Base-by-base conservation (phyloP, 2,888 invertebrate species). In the Corbicula japonica region DNA sequence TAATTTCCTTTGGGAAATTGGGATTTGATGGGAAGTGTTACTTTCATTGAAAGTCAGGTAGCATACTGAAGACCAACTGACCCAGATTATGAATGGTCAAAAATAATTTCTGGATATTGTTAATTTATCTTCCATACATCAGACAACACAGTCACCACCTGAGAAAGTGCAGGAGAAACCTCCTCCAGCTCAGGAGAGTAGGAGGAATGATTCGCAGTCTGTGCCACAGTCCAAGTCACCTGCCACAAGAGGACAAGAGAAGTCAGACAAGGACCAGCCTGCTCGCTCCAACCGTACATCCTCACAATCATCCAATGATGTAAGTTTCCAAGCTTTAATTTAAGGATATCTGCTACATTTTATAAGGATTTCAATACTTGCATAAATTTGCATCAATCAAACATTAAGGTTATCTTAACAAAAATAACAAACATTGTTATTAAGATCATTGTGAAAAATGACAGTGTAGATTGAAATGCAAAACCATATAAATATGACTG, bases 121-220 rank as follows among this genome's bases (percentile, higher is more conserved):
- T n/a, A n/a, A 30, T n/a, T 54, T 28, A 32, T 23, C 15, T 54
- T 30, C 8, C 4, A 18, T 54, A 32, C 8, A 30, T 8, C 58
- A 54, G 54, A n/a, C 73, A 30, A 70, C 66, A 5, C 63, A 54
- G 23, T 73, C 78, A 18, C 72, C 77, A 35, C 78, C 73, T 28
- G 61, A 78, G 68, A 72, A 63, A 50, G 46, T 50, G 41, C 66
- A 65, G 48, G 30, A 66, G n/a, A 58, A 18, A 18, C 44, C 44
- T 6, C 54, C 54, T 72, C 32, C 61, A 61, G 34, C 35, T 35
- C 58, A 35, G 52, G 63, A 75, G 62, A 63, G 54, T 44, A 38
- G 23, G 21, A 32, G 44, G 58, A 30, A 26, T 52, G 62, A 28
- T 54, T 32, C 54, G 12, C 12, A 12, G 5, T 23, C 38, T 48